A percentile compares a stretch with the other conserved stretches of the same genome.
Evolutionary conservation across 2,113 vertebrate species (phyloP).

Genomic region (Platichthys flesus): DNA sequence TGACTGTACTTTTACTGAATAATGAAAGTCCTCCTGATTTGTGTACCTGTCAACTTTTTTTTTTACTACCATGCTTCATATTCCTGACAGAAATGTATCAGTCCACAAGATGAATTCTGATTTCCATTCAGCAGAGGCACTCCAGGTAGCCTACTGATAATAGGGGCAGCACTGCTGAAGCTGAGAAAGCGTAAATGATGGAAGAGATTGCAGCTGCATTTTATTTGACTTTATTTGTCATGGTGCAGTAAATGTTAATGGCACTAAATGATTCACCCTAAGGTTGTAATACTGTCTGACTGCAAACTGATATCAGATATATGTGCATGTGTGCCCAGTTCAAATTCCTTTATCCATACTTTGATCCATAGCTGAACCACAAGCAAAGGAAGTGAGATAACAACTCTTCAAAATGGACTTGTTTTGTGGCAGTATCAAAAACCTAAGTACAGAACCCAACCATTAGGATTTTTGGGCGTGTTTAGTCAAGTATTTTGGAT

Average conservation of each 20-base stretch:
- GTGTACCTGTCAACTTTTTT: conserved; percentile 13
- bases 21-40: conserved; percentile 5
- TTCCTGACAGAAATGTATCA: conserved; percentile 28
- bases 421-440: not conserved
- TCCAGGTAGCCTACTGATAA: conserved; percentile 27
- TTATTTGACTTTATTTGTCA: conserved; percentile 30
- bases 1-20: conserved; percentile 16
- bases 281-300: conserved; percentile 15
- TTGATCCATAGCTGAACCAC: not conserved
- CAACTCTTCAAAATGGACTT: not conserved
- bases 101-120: conserved; percentile 21
- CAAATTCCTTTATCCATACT: not conserved
- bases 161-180: conserved; percentile 10
- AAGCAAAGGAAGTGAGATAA: not conserved
- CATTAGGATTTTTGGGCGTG: no score
- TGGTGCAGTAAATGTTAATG: conserved; percentile 13
- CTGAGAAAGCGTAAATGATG: conserved; percentile 29
- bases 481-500: no score
- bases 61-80: conserved; percentile 13
- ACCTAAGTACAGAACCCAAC: no score
- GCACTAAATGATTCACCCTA: conserved; percentile 1
- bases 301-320: conserved; percentile 14
- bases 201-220: conserved; percentile 11
- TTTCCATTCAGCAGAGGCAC: conserved; percentile 20
- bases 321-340: not conserved